phyloP scores from a whole-genome alignment of 2,113 vertebrate genomes.

The Charadrius vociferus region DNA sequence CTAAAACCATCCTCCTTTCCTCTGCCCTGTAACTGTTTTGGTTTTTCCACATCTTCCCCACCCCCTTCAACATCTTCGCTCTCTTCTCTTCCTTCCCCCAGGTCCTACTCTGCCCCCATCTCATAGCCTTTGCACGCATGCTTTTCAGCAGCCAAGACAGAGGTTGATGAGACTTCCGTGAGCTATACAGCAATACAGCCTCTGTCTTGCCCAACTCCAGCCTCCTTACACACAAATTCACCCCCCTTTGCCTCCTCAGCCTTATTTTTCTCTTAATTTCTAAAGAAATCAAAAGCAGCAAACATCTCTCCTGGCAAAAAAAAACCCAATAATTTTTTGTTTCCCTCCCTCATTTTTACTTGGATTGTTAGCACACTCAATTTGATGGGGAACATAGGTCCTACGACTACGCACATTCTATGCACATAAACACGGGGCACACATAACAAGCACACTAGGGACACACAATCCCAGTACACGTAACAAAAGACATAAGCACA shows the following conservation, averaged over 20 bases:
- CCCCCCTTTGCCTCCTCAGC: not conserved
- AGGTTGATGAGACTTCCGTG: not conserved
- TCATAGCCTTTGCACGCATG: slow-evolving; percentile 41
- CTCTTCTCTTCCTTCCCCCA: slow-evolving; percentile 12
- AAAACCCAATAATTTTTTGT: not conserved
- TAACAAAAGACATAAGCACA: not conserved
- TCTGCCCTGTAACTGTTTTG: slow-evolving; percentile 47
- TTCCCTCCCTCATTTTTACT: not conserved
- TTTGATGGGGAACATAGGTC: not conserved
- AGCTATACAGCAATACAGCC: not conserved
- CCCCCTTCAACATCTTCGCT: not conserved
- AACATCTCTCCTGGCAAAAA: not conserved
- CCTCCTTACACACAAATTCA: not conserved
- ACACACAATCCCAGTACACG: not conserved
- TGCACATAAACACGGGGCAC: not conserved
- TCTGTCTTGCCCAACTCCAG: not conserved
- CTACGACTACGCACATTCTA: not conserved
- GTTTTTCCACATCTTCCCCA: not conserved
- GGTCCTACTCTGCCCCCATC: slow-evolving; percentile 15
- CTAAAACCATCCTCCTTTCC: not conserved
- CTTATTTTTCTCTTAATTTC: slow-evolving; percentile 5
- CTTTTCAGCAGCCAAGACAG: not conserved
- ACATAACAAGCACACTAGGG: not conserved
- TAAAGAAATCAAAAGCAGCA: not conserved
- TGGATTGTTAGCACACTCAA: not conserved